These are phyloP conservation scores for Teinopalpus imperialis DNA, from an alignment of 2,888 invertebrate genomes.

Conservation along the genomic window DNA sequence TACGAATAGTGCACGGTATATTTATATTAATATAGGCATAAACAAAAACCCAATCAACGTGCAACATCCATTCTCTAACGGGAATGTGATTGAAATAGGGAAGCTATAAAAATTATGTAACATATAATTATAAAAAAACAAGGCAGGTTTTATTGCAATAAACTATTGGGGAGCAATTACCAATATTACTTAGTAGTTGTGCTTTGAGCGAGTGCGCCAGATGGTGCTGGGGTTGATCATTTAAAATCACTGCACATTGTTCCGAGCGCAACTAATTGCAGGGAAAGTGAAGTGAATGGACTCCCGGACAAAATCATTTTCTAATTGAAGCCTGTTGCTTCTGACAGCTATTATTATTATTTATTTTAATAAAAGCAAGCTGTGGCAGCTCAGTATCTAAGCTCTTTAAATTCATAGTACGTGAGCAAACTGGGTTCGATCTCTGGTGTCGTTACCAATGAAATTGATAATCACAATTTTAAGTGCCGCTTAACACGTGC, in stretches of 20 bases:
- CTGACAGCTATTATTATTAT: constrained; percentile 28
- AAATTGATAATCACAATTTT: no score
- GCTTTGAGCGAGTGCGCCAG: constrained; percentile 59
- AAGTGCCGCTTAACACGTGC: no score
- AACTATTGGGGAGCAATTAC: constrained; percentile 63
- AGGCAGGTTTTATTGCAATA: constrained; percentile 24
- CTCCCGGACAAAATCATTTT: constrained; percentile 71
- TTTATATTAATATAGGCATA: no score
- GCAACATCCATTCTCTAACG: no score
- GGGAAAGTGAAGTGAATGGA: constrained; percentile 76
- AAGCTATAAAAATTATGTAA: no score
- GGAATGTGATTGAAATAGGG: no score
- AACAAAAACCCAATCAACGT: no score
- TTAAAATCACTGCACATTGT: constrained; percentile 82
- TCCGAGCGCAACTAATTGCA: constrained; percentile 80
- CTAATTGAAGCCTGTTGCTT: constrained; percentile 53
- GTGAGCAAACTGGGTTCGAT: no score
- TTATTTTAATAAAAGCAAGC: background rate
- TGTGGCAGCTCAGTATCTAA: no score
- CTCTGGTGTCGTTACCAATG: no score
- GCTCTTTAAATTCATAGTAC: no score
- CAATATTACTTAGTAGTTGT: constrained; percentile 65
- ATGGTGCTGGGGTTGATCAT: constrained; percentile 72
- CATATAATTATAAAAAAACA: constrained; percentile 10
- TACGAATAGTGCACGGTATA: no score